Percentiles rank a stretch among this genome's conserved stretches.
Evolutionary conservation across 2,888 invertebrate genomes (phyloP).

Genomic region (Pyrrhia umbra): DNA sequence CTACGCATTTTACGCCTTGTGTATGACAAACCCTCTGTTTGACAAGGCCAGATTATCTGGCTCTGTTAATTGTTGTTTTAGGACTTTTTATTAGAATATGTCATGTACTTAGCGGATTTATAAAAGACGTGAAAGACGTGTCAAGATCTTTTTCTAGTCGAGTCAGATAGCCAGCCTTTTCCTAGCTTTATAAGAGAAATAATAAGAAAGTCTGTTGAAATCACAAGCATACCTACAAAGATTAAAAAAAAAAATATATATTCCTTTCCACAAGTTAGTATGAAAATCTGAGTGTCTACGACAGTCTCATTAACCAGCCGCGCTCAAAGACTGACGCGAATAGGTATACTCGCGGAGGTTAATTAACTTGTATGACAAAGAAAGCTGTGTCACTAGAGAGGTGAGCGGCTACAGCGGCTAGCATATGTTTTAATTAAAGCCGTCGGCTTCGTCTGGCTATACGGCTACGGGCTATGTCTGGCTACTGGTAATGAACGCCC

Average conservation of each 20-base stretch:
- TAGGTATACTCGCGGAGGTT: slow-evolving; percentile 36
- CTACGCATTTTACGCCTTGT: too few species aligned
- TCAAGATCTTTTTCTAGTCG: too few species aligned
- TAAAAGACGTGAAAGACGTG: background rate
- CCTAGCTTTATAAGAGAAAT: background rate
- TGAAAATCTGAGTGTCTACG: slow-evolving; percentile 11
- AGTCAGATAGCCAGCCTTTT: background rate
- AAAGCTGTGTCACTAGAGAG: slow-evolving; percentile 33
- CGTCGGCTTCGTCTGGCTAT: slow-evolving; percentile 23
- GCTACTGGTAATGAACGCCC: slow-evolving; percentile 31
- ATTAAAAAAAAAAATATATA: background rate
- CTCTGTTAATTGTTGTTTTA: background rate
- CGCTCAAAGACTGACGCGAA: slow-evolving; percentile 37
- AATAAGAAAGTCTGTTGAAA: background rate
- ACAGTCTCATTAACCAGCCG: slow-evolving; percentile 25
- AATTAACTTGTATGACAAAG: slow-evolving; percentile 57
- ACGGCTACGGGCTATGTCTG: slow-evolving; percentile 2
- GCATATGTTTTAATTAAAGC: slow-evolving; percentile 65
- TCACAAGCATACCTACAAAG: background rate
- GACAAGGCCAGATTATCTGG: background rate
- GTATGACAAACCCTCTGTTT: background rate
- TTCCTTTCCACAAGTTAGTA: background rate
- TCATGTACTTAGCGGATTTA: background rate
- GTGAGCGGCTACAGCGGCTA: slow-evolving; percentile 27
- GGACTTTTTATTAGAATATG: too few species aligned